Percentiles rank a stretch among this genome's conserved stretches.
These are phyloP conservation scores for Bombus superbus DNA, from an alignment of 1,140 invertebrate genomes.

Conservation along the genomic window DNA sequence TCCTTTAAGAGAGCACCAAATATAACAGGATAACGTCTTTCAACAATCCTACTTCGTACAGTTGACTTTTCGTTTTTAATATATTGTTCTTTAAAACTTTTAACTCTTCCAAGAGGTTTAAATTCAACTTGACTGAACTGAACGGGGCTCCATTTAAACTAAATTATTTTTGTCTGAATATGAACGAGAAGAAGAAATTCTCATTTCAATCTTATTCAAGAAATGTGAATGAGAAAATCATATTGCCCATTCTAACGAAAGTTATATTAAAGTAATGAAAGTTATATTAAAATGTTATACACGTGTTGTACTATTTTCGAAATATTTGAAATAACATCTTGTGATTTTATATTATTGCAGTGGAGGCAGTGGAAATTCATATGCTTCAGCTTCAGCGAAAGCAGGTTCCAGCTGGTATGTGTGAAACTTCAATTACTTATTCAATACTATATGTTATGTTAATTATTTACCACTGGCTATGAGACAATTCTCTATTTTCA, in stretches of 20 bases:
- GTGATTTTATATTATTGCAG: background rate
- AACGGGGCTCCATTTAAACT: background rate
- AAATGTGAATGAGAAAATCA: background rate
- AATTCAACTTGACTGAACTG: background rate
- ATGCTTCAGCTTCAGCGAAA: conserved; percentile 65
- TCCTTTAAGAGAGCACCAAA: background rate
- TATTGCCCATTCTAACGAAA: background rate
- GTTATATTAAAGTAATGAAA: background rate
- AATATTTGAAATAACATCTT: background rate
- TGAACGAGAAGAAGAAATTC: no score
- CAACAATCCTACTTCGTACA: background rate
- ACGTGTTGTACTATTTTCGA: background rate
- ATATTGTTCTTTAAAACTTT: background rate
- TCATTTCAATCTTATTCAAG: background rate
- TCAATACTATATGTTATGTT: background rate
- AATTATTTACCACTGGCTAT: background rate
- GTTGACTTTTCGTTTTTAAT: no score
- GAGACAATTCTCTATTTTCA: conserved; percentile 18
- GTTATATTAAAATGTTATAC: background rate
- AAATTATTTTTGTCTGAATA: background rate
- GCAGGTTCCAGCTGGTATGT: conserved; percentile 54
- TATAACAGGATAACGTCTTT: background rate
- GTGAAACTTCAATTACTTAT: background rate
- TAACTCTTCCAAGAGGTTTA: background rate
- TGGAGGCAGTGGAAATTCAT: conserved; percentile 50